These are phyloP conservation scores for Pionites leucogaster DNA, from an alignment of 2,113 vertebrate genomes.

Conservation along the genomic window DNA sequence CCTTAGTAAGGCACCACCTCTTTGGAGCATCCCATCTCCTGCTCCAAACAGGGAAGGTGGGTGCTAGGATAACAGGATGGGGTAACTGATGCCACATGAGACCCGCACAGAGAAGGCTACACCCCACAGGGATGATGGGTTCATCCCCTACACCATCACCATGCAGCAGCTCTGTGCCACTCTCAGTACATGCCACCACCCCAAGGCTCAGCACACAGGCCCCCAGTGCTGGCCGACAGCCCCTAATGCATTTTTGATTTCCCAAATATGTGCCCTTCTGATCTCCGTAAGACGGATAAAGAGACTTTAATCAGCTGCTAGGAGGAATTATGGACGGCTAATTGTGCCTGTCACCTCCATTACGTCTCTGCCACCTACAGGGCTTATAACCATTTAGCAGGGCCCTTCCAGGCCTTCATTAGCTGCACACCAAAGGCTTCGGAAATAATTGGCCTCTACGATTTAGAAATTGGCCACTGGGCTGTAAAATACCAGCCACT, in stretches of 20 bases:
- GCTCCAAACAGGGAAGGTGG: fast-evolving
- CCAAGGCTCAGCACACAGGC: not conserved
- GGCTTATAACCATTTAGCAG: slow-evolving; percentile 12
- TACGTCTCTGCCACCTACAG: slow-evolving; percentile 32
- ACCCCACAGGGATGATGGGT: fast-evolving
- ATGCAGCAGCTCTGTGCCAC: not conserved
- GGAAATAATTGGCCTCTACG: slow-evolving; percentile 62
- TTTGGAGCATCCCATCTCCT: not conserved
- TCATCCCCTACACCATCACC: fast-evolving
- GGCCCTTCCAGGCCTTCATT: slow-evolving; percentile 60
- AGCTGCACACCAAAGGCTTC: slow-evolving; percentile 71
- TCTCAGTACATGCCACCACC: not conserved
- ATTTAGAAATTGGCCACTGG: slow-evolving; percentile 76
- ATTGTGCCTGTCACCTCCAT: slow-evolving; percentile 74
- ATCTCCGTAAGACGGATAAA: slow-evolving; percentile 55
- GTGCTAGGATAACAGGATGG: not conserved
- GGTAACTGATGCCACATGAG: not conserved
- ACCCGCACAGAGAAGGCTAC: fast-evolving
- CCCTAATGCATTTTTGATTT: slow-evolving; percentile 51
- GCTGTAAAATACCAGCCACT: slow-evolving; percentile 76
- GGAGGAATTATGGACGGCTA: slow-evolving; percentile 68
- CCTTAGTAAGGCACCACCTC: not conserved
- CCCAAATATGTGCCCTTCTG: slow-evolving; percentile 46
- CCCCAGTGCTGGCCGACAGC: not conserved
- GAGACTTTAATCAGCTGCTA: slow-evolving; percentile 65